Evolutionary conservation across 2,888 invertebrate genomes (phyloP).

Genomic region (Spicauda simplicius): DNA sequence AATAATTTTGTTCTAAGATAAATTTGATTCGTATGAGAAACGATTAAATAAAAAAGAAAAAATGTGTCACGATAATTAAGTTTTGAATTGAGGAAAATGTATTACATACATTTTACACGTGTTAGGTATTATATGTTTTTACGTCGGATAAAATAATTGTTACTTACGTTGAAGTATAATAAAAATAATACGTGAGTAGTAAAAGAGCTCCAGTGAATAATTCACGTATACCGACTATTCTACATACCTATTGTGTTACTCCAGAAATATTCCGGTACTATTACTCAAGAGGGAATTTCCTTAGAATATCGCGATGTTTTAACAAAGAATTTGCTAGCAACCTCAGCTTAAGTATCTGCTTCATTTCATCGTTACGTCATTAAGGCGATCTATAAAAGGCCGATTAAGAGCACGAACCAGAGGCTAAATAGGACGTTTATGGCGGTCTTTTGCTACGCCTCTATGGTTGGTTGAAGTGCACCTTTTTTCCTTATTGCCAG

Average conservation of each 20-base stretch:
- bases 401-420: slow-evolving; percentile 31
- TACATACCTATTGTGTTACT: background rate
- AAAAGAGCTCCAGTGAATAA: too few species aligned
- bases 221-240: background rate
- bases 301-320: background rate
- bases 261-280: background rate
- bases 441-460: slow-evolving; percentile 24
- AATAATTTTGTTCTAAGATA: too few species aligned
- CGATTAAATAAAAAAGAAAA: too few species aligned
- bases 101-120: too few species aligned
- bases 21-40: too few species aligned
- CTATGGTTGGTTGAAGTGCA: slow-evolving; percentile 18
- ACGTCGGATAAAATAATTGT: too few species aligned
- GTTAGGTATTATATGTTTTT: too few species aligned
- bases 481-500: slow-evolving; percentile 35
- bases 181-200: too few species aligned
- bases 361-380: slow-evolving; percentile 25
- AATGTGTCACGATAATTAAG: too few species aligned
- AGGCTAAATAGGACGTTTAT: slow-evolving; percentile 33
- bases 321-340: slow-evolving; percentile 9
- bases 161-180: too few species aligned
- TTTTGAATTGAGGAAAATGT: too few species aligned
- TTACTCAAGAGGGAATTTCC: background rate
- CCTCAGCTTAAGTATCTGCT: slow-evolving; percentile 18
- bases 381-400: slow-evolving; percentile 35